phyloP scores from a whole-genome alignment of 2,797 vertebrate genomes.

The Hoplostethus atlanticus region DNA sequence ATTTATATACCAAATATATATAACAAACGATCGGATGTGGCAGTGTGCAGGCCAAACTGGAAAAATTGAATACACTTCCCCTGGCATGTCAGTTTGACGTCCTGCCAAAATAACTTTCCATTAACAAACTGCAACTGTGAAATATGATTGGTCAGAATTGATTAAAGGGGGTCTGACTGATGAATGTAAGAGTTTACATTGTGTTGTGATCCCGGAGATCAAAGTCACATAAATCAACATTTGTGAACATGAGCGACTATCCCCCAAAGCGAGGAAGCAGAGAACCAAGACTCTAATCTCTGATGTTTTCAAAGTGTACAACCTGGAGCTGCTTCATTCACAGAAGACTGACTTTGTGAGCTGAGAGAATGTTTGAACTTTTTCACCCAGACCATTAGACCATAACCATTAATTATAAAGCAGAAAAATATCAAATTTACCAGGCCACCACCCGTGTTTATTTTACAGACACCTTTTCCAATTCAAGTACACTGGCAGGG shows the following conservation, averaged over 20 bases:
- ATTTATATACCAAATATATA: background rate
- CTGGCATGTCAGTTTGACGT: background rate
- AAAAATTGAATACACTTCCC: background rate
- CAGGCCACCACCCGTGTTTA: background rate
- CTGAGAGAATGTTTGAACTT: background rate
- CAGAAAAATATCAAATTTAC: conserved; percentile 13
- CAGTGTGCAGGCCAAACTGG: background rate
- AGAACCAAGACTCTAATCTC: background rate
- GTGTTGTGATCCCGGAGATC: no score
- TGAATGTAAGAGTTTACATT: no score
- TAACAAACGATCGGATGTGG: background rate
- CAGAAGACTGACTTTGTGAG: background rate
- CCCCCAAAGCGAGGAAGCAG: background rate
- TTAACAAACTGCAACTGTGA: background rate
- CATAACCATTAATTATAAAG: background rate
- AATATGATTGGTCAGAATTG: background rate
- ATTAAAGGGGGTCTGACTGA: no score
- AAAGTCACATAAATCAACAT: no score
- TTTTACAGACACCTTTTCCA: no score
- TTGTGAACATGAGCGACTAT: background rate
- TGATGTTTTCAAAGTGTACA: background rate
- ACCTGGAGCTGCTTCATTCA: background rate
- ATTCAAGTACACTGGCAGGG: no score
- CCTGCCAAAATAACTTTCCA: background rate
- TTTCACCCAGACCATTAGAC: no score